phyloP scores from a whole-genome alignment of 2,797 vertebrate species.

The Luscinia megarhynchos region DNA sequence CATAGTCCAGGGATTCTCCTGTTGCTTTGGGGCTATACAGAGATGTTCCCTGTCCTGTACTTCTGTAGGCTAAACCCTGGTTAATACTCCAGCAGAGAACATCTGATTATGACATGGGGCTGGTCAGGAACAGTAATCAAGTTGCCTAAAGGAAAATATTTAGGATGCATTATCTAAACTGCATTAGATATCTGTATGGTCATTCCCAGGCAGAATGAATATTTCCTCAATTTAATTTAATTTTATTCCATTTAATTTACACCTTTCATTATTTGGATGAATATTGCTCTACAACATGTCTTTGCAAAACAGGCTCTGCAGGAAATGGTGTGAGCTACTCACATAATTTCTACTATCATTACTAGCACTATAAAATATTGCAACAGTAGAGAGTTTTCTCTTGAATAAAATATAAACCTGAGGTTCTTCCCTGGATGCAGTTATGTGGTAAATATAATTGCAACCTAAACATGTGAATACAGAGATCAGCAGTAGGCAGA shows the following conservation, averaged over 20 bases:
- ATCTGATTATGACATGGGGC: background rate
- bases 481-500: background rate
- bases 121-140: slow-evolving; percentile 16
- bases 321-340: background rate
- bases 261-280: background rate
- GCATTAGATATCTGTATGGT: background rate
- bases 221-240: slow-evolving; percentile 30
- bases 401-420: background rate
- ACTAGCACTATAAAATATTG: background rate
- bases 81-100: background rate
- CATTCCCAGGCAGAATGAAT: slow-evolving; percentile 14
- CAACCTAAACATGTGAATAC: background rate
- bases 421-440: background rate
- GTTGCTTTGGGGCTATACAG: background rate
- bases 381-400: background rate
- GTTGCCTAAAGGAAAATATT: slow-evolving; percentile 35
- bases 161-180: slow-evolving; percentile 30
- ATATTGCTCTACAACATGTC: background rate
- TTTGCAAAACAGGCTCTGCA: background rate
- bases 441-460: slow-evolving; percentile 18
- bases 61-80: background rate
- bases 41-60: background rate
- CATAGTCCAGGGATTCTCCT: background rate
- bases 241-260: slow-evolving; percentile 41
- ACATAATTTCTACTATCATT: background rate